Conservation (phyloP, 1,140 invertebrate species). For the Achroia grisella region DNA sequence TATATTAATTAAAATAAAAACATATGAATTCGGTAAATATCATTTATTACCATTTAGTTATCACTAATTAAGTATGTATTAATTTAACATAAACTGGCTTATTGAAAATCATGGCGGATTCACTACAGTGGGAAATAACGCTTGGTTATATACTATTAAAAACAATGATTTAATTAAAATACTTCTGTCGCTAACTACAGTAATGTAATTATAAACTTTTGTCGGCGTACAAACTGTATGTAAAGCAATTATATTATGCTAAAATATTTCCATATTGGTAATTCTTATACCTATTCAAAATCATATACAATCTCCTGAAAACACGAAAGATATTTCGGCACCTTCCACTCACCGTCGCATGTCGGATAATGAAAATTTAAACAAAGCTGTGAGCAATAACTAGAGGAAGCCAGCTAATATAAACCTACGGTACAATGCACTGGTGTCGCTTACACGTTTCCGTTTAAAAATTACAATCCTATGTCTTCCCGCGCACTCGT, state of each 20-base stretch:
- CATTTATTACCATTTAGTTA: constrained; percentile 57
- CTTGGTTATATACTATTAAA: too few species aligned
- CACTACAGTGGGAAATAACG: constrained; percentile 7
- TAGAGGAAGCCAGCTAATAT: constrained; percentile 30
- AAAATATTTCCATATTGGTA: too few species aligned
- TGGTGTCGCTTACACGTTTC: constrained; percentile 17
- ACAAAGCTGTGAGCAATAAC: constrained; percentile 8
- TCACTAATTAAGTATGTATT: constrained; percentile 44
- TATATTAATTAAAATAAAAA: too few species aligned
- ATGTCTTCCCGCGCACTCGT: constrained; percentile 29
- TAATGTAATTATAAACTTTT: too few species aligned
- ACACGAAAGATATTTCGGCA: neutral
- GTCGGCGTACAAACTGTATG: too few species aligned
- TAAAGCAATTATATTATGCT: too few species aligned
- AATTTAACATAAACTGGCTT: constrained; percentile 54
- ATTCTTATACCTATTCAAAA: too few species aligned
- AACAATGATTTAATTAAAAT: neutral
- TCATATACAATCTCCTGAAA: neutral
- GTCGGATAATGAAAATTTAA: neutral
- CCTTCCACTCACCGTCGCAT: neutral
- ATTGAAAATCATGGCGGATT: constrained; percentile 21
- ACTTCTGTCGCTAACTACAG: too few species aligned
- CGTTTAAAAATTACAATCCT: constrained; percentile 23
- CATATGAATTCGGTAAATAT: constrained; percentile 9
- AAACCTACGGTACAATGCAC: constrained; percentile 13